A percentile compares a stretch with the other conserved stretches of the same genome.
Conservation (phyloP, 2,888 invertebrate genomes). For the Catocala nupta region DNA sequence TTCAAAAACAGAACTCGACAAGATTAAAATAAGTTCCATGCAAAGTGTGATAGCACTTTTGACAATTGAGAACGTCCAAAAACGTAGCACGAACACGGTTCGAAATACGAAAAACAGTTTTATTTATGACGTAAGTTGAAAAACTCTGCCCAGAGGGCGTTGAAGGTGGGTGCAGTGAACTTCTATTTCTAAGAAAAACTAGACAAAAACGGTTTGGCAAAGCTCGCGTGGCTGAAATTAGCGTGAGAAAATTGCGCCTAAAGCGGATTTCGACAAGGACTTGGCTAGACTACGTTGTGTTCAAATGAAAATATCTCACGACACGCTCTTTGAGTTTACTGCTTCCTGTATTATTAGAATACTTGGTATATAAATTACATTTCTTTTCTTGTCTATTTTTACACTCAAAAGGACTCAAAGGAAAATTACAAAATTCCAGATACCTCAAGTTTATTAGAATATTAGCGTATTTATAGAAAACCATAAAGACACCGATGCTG, state of each 20-base stretch:
- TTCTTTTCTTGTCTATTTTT: no score
- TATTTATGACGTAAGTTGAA: slow-evolving; percentile 56
- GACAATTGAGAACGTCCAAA: slow-evolving; percentile 47
- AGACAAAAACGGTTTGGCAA: slow-evolving; percentile 78
- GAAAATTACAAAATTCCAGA: not conserved
- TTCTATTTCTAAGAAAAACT: slow-evolving; percentile 69
- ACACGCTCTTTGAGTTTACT: not conserved
- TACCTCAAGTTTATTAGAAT: not conserved
- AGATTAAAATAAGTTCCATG: slow-evolving; percentile 39
- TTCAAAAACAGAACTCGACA: slow-evolving; percentile 39
- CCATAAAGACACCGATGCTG: no score
- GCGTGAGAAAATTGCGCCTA: slow-evolving; percentile 62
- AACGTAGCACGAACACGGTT: slow-evolving; percentile 38
- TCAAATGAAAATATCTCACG: slow-evolving; percentile 1
- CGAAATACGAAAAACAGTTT: slow-evolving; percentile 33
- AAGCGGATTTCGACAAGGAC: slow-evolving; percentile 40
- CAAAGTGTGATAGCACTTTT: slow-evolving; percentile 36
- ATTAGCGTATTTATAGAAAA: no score
- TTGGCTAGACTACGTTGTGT: slow-evolving; percentile 32
- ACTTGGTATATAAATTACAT: not conserved
- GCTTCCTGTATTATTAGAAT: not conserved
- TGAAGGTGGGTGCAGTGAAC: slow-evolving; percentile 73
- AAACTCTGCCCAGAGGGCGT: slow-evolving; percentile 66
- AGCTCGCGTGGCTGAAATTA: slow-evolving; percentile 71
- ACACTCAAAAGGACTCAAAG: not conserved